Evolutionary conservation across 2,113 vertebrate genomes (phyloP).

Genomic region (Pelodiscus sinensis): DNA sequence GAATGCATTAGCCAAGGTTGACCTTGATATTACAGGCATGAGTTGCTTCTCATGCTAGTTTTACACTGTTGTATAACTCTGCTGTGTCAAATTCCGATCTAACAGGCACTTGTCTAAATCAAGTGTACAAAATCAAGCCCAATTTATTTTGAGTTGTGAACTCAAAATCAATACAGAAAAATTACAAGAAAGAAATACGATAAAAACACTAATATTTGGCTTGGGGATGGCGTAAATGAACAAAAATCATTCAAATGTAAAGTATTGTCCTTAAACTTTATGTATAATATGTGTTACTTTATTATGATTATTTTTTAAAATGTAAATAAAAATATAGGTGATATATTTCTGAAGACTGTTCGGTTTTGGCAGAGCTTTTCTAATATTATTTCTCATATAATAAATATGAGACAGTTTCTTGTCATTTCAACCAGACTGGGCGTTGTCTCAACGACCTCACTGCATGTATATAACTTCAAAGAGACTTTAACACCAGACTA

Average conservation of each 20-base stretch:
- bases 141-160: neutral
- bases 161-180: neutral
- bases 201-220: neutral
- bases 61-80: neutral
- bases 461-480: too few relatives aligned
- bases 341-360: neutral
- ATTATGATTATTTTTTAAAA: neutral
- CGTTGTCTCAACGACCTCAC: too few relatives aligned
- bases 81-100: neutral
- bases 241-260: neutral
- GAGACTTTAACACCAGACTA: too few relatives aligned
- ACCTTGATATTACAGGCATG: slow-evolving; percentile 11
- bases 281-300: neutral
- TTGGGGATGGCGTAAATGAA: neutral
- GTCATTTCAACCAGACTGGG: too few relatives aligned
- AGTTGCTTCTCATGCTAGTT: neutral
- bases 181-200: neutral
- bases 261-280: neutral
- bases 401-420: too few relatives aligned
- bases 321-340: neutral
- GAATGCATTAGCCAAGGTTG: slow-evolving; percentile 9
- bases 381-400: neutral
- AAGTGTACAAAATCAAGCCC: neutral
- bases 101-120: neutral
- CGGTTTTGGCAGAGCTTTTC: neutral